A percentile compares a stretch with the other conserved stretches of the same genome.
phyloP scores from a whole-genome alignment of 1,140 invertebrate genomes.

The Meloidogyne floridensis region DNA sequence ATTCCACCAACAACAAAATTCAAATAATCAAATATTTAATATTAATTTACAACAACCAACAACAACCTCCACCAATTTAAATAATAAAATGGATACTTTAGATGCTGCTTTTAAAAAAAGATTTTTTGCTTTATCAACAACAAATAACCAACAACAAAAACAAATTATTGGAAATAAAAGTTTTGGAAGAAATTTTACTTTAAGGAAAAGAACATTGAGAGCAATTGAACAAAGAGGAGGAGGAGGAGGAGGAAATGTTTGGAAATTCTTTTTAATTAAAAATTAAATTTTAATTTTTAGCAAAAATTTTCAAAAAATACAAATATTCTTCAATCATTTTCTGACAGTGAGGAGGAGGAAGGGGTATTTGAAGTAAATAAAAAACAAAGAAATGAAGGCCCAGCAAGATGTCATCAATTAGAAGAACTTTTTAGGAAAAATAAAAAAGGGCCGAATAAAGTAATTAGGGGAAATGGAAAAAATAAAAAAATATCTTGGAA shows the following conservation, averaged over 20 bases:
- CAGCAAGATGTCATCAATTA: background rate
- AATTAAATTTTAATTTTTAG: background rate
- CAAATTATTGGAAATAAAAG: conserved; percentile 35
- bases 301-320: background rate
- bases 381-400: background rate
- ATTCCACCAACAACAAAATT: background rate
- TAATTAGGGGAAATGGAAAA: background rate
- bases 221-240: conserved; percentile 48
- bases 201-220: conserved; percentile 54
- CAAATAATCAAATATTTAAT: background rate
- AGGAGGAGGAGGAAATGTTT: conserved; percentile 32
- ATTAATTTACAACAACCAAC: conserved; percentile 48
- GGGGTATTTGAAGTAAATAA: background rate
- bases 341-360: background rate
- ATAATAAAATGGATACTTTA: conserved; percentile 59
- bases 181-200: conserved; percentile 46
- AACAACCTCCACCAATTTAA: conserved; percentile 50
- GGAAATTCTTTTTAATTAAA: background rate
- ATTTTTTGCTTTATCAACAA: conserved; percentile 58
- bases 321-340: background rate
- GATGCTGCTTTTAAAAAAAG: conserved; percentile 63
- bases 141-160: conserved; percentile 1
- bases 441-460: background rate
- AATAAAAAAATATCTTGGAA: background rate
- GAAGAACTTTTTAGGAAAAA: background rate